phyloP scores from a whole-genome alignment of 92 coral and sea anemone genomes.

The Pocillopora meandrina region DNA sequence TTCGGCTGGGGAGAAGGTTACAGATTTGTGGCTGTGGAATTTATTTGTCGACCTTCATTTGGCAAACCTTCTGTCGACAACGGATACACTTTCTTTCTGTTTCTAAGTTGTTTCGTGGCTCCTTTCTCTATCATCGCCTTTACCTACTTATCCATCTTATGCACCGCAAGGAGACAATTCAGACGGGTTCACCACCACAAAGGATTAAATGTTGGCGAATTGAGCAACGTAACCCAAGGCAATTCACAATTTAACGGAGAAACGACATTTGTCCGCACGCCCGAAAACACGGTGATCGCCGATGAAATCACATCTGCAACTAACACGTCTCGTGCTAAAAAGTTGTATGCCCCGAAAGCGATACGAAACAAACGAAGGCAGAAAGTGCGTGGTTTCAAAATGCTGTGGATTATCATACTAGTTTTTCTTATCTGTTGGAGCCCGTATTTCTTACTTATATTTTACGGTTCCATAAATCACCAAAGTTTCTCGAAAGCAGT shows the following conservation, averaged over 20 bases:
- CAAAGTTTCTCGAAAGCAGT: constrained; percentile 59
- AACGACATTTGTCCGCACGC: constrained; percentile 9
- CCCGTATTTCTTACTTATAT: constrained; percentile 79
- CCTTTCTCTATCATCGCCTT: constrained; percentile 71
- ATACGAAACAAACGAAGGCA: constrained; percentile 35
- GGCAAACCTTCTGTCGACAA: constrained; percentile 73
- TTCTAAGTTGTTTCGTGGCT: constrained; percentile 63
- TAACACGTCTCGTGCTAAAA: constrained; percentile 47
- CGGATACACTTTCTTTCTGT: constrained; percentile 83
- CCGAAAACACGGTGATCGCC: constrained; percentile 44
- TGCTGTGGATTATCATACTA: constrained; percentile 70
- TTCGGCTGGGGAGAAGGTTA: constrained; percentile 89
- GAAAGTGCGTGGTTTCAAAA: constrained; percentile 83
- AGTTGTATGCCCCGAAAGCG: constrained; percentile 13
- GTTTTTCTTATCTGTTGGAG: constrained; percentile 87
- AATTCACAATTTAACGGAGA: constrained; percentile 27
- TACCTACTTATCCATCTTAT: constrained; percentile 75
- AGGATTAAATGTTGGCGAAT: neutral
- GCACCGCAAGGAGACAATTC: constrained; percentile 84
- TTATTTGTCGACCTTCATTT: constrained; percentile 79
- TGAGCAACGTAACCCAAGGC: constrained; percentile 38
- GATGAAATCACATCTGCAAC: constrained; percentile 86
- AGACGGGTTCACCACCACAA: constrained; percentile 76
- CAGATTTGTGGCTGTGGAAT: constrained; percentile 54
- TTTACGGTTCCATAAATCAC: constrained; percentile 64